Percentiles rank a stretch among this genome's conserved stretches.
phyloP scores from a whole-genome alignment of 1,140 invertebrate species.

The Camponotus vicinus region DNA sequence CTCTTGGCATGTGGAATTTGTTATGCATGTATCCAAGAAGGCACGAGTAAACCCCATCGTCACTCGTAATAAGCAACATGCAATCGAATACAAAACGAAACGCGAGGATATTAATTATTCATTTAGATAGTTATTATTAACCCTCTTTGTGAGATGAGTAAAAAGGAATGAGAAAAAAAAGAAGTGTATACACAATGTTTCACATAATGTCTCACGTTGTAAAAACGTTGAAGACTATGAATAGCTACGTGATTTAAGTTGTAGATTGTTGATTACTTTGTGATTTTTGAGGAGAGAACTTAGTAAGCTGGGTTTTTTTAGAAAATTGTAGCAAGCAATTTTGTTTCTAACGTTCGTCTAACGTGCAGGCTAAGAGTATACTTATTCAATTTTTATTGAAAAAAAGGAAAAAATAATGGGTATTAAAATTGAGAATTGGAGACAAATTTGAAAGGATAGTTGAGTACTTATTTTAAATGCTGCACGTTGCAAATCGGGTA shows the following conservation, averaged over 20 bases:
- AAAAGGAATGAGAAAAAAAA: slow-evolving; percentile 71
- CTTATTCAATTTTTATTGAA: slow-evolving; percentile 63
- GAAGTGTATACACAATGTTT: slow-evolving; percentile 66
- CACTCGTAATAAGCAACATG: slow-evolving; percentile 71
- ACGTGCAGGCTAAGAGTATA: slow-evolving; percentile 59
- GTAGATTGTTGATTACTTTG: slow-evolving; percentile 74
- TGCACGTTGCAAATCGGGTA: slow-evolving; percentile 69
- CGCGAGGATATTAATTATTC: slow-evolving; percentile 79
- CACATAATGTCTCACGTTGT: slow-evolving; percentile 62
- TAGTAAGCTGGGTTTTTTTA: slow-evolving; percentile 74
- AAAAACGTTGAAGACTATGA: slow-evolving; percentile 42
- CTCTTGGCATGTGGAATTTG: slow-evolving; percentile 87
- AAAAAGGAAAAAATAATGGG: slow-evolving; percentile 60
- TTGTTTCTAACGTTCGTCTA: slow-evolving; percentile 61
- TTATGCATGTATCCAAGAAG: slow-evolving; percentile 86
- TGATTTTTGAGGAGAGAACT: slow-evolving; percentile 65
- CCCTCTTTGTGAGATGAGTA: slow-evolving; percentile 71
- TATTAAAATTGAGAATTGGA: background rate
- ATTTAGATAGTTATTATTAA: slow-evolving; percentile 83
- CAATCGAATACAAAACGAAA: slow-evolving; percentile 70
- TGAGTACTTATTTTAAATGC: slow-evolving; percentile 70
- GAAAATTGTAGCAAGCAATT: slow-evolving; percentile 69
- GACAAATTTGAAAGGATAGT: slow-evolving; percentile 54
- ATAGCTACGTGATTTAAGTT: slow-evolving; percentile 72
- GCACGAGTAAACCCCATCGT: slow-evolving; percentile 82